phyloP scores from a whole-genome alignment of 1,140 invertebrate species.

The Venturia canescens region DNA sequence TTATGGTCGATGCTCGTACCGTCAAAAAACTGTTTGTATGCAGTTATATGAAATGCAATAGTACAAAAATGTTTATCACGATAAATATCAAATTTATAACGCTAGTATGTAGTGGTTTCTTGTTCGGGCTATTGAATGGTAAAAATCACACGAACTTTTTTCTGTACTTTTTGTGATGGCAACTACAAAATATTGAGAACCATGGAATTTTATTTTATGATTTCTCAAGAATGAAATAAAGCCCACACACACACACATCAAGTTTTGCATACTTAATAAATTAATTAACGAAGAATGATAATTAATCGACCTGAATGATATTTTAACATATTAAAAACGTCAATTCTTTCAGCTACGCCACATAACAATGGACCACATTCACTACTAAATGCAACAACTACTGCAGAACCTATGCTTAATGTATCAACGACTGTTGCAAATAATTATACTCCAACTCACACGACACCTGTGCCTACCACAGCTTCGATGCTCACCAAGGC shows the following conservation, averaged over 20 bases:
- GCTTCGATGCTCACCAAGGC: not conserved
- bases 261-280: not conserved
- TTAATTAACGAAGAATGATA: not conserved
- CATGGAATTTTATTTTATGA: no score
- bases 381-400: not conserved
- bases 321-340: not conserved
- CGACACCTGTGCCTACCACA: not conserved
- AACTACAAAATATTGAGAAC: no score
- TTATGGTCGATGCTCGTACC: not conserved
- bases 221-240: no score
- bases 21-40: not conserved
- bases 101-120: no score
- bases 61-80: no score
- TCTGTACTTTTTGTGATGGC: no score
- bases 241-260: no score
- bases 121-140: no score
- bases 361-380: not conserved
- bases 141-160: no score
- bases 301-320: not conserved
- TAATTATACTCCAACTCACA: not conserved
- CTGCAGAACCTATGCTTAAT: constrained; percentile 8
- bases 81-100: no score
- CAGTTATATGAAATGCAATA: no score
- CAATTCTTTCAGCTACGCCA: not conserved
- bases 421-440: not conserved